Evolutionary conservation across 2,797 vertebrate species (phyloP), one percentile per base, ranked within the genome.

Genomic region (Pseudopleuronectes americanus): DNA sequence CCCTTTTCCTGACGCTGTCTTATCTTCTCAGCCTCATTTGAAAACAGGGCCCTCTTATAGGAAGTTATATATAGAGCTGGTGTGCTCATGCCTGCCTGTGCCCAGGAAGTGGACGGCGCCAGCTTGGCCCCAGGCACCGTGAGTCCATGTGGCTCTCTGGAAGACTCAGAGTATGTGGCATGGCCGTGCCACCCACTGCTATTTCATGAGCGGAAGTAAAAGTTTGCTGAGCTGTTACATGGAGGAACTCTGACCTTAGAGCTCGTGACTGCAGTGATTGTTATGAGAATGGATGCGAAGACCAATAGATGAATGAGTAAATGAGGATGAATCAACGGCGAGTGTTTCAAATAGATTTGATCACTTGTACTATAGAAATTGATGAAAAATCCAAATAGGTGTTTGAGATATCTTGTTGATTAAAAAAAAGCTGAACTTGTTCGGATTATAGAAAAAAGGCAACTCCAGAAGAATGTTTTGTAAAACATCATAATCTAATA

Each of bases 61-160:
- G 74, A 71, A 57, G 70, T 68, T 92, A 91, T 87, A 88, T 88
- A 91, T 92, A 92, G 91, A 83, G 54, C 36, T 47, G 23, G 57
- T 55, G 51, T 76, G 78, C 57, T 72, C 74, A n/a, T 61, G 33
- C 28, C 65, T 80, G 77, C 60, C 58, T 70, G 68, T 87, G 72
- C 79, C 81, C 84, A 83, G 89, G 89, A 91, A 89, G 75, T 77
- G 64, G 57, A 79, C 14, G 73, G 85, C 75, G 87, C 84, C 89
- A 86, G 76, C 71, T 91, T 90, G 80, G 84, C 89, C 71, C 63
- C 60, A 79, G 79, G 88, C 82, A 36, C 51, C 65, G 76, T 63
- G 64, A 68, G 41, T 64, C 52, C 84, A 80, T 84, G 83, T 77
- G 67, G 84, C 61, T 85, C 61, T 80, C 69, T 89, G 75, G 66